Base-by-base conservation (phyloP, 2,888 invertebrate genomes). In the Drosophila paranaensis region DNA sequence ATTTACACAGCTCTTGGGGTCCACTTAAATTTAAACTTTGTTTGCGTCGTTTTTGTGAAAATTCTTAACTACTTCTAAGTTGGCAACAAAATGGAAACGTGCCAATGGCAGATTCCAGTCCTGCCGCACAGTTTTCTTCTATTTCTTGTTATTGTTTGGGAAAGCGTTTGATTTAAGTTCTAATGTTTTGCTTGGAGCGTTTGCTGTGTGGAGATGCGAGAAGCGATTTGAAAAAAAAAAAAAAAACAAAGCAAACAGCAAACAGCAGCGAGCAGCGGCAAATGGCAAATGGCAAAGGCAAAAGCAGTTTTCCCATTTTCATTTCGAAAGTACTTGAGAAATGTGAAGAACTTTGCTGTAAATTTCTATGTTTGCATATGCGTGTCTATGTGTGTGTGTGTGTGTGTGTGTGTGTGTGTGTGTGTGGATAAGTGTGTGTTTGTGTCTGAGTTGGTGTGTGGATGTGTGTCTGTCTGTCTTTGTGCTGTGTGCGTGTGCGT, bases 231-330 rank as follows among this genome's bases (percentile, higher is more conserved):
- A 79, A 77, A 60, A 74, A 61, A 76, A 77, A 61, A 74, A 71
- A 83, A 83, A 83, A 83, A 77, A 68, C 71, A 79, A 79, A 62
- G 71, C 64, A 72, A 60, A 60, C 55, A 70, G 55, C 48, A 45
- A 62, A 66, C 60, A 69, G 37, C 64, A 69, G 81, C 62, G 60
- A 60, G 53, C 33, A 33, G 33, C 33, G 33, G 48, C 53, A 56
- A 70, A 65, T 53, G 66, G 61, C 60, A 57, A 74, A 70, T 55
- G 70, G 63, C 62, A 60, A 74, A 43, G 70, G 63, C 60, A 55
- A 71, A 70, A 63, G 53, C 54, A 71, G 33, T 74, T 74, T 68
- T 68, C 67, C 56, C 71, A 75, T 65, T 78, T 62, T 74, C 71
- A 67, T 67, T 77, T 73, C 60, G 60, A 72, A 78, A 72, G 60